Conservation (phyloP, 2,797 vertebrate species). For the Natrix natrix region DNA sequence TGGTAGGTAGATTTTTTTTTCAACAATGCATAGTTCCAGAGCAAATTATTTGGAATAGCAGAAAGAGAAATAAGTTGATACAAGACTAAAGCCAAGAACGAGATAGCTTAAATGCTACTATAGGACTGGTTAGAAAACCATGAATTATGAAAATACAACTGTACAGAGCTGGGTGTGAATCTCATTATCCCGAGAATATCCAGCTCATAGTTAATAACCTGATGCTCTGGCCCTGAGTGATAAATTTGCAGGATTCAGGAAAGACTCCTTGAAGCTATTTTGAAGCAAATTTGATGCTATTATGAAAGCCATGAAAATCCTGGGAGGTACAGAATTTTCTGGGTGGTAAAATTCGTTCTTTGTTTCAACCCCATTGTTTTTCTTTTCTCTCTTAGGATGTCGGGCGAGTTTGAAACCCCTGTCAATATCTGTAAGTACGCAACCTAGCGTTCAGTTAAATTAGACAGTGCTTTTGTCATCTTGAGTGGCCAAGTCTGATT, state of each 20-base stretch:
- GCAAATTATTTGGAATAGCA: not conserved
- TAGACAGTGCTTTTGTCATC: not conserved
- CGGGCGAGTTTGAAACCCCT: conserved; percentile 34
- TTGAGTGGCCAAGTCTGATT: not conserved
- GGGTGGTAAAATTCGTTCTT: not conserved
- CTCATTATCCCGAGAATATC: not conserved
- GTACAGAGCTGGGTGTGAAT: not conserved
- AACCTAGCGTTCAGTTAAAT: not conserved
- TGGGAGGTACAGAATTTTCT: not conserved
- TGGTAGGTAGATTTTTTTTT: not conserved
- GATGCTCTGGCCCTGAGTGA: not conserved
- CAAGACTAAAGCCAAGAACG: not conserved
- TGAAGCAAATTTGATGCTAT: not conserved
- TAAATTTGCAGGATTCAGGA: not conserved
- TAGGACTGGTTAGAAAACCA: not conserved
- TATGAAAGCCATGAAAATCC: not conserved
- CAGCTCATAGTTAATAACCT: not conserved
- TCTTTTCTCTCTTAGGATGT: conserved; percentile 43
- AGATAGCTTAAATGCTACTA: not conserved
- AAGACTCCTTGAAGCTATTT: not conserved
- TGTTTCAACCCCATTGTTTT: not conserved
- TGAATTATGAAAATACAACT: not conserved
- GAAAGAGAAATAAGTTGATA: not conserved
- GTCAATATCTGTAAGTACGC: conserved; percentile 66
- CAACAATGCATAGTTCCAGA: not conserved